Conservation (phyloP, 2,888 invertebrate genomes). For the Volucella zonaria region DNA sequence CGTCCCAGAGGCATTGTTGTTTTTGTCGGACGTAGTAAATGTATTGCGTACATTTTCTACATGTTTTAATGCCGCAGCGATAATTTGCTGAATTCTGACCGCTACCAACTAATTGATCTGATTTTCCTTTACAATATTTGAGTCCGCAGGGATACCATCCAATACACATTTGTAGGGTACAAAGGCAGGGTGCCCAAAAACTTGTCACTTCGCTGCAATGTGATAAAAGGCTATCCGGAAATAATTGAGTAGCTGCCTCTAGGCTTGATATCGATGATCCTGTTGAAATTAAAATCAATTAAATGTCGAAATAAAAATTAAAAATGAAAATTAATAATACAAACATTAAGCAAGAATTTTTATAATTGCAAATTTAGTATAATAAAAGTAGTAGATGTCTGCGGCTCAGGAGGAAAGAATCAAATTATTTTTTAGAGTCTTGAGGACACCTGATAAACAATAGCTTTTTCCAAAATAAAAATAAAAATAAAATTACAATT, state of each 20-base stretch:
- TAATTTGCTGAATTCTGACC: conserved; percentile 87
- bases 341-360: too few relatives aligned
- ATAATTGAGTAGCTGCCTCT: conserved; percentile 88
- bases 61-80: conserved; percentile 97
- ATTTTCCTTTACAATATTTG: conserved; percentile 95
- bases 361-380: too few relatives aligned
- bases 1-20: conserved; percentile 91
- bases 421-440: too few relatives aligned
- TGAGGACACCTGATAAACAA: too few relatives aligned
- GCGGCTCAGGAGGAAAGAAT: too few relatives aligned
- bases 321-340: not conserved
- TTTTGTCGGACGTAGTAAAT: conserved; percentile 93
- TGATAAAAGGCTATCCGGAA: conserved; percentile 84
- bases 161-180: conserved; percentile 93
- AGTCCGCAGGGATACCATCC: conserved; percentile 98
- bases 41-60: conserved; percentile 94
- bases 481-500: too few relatives aligned
- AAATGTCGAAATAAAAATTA: not conserved
- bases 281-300: conserved; percentile 78
- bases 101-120: conserved; percentile 82
- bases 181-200: conserved; percentile 90
- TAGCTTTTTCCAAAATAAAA: too few relatives aligned
- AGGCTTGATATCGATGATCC: conserved; percentile 89
- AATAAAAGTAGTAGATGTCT: too few relatives aligned
- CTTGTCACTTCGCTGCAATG: conserved; percentile 88